phyloP scores from a whole-genome alignment of 2,113 vertebrate species.

The Petaurus breviceps region DNA sequence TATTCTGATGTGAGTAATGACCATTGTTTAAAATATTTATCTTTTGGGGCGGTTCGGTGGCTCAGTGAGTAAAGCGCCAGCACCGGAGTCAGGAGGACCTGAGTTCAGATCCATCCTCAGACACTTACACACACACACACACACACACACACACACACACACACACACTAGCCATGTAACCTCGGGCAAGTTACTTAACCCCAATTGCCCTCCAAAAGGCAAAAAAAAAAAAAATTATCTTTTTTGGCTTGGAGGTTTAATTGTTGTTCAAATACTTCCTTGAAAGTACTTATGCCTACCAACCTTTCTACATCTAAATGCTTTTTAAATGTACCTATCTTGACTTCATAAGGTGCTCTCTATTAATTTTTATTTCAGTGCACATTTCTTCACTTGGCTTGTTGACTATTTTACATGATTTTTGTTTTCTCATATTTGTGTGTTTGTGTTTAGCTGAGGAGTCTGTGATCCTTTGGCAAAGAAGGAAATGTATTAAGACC shows the following conservation, averaged over 20 bases:
- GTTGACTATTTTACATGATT: neutral
- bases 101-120: too few relatives aligned
- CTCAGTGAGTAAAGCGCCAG: too few relatives aligned
- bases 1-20: neutral
- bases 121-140: too few relatives aligned
- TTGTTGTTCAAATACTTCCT: neutral
- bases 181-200: too few relatives aligned
- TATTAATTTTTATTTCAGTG: neutral
- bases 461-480: neutral
- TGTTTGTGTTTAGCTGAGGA: neutral
- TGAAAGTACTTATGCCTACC: neutral
- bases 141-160: too few relatives aligned
- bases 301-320: neutral
- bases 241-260: neutral
- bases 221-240: too few relatives aligned
- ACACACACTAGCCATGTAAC: too few relatives aligned
- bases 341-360: neutral
- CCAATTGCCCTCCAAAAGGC: too few relatives aligned
- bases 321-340: neutral
- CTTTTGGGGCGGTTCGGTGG: too few relatives aligned
- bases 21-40: neutral
- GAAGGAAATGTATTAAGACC: neutral
- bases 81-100: too few relatives aligned
- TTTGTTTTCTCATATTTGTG: neutral
- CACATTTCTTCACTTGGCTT: neutral